Evolutionary conservation across 2,888 invertebrate species (phyloP), one percentile per base, ranked within the genome.

Genomic region (Cryptophagus acutangulus): DNA sequence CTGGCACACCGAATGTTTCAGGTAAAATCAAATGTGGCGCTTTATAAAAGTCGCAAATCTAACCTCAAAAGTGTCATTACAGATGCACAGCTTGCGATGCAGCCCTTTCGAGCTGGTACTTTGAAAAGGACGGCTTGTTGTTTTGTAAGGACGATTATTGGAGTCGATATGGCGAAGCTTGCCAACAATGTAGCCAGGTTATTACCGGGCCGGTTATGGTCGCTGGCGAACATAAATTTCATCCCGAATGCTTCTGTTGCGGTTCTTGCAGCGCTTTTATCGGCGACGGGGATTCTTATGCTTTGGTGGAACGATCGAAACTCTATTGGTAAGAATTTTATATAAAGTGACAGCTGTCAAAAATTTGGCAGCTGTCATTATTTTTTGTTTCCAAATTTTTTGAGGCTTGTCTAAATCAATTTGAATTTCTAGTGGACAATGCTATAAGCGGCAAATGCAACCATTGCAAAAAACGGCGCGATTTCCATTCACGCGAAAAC

Each of bases 161-260:
- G 84, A 74, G 83, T 5, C 81, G 85, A 40, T 93, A 84, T 65
- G 91, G 91, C 1, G 89, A 91, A 69, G 81, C 84, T 38, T 94
- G 93, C 61, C 91, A 92, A 61, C 85, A 89, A 60, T 94, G 93
- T 69, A 79, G 81, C 42, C 82, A 87, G 74, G 81, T 74, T 48
- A 82, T 82, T 55, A 86, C 89, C 1, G 93, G 93, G 0, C 92
- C 93, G 16, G 89, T 92, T 49, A 93, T 94, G 93, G 82, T 91
- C 46, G 93, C 93, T 14, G 94, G 93, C 17, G 89, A 89, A 62
- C 92, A 92, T 72, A 89, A 90, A 67, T 94, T 92, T 73, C 94
- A 95, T 72, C 92, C 93, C 30, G 94, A 94, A 75, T 94, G 94
- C 72, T 94, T 94, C 71, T 82, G 86, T 59, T 95, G 94, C 66